Evolutionary conservation across 2,888 invertebrate species (phyloP).

Genomic region (Steromphala cineraria): DNA sequence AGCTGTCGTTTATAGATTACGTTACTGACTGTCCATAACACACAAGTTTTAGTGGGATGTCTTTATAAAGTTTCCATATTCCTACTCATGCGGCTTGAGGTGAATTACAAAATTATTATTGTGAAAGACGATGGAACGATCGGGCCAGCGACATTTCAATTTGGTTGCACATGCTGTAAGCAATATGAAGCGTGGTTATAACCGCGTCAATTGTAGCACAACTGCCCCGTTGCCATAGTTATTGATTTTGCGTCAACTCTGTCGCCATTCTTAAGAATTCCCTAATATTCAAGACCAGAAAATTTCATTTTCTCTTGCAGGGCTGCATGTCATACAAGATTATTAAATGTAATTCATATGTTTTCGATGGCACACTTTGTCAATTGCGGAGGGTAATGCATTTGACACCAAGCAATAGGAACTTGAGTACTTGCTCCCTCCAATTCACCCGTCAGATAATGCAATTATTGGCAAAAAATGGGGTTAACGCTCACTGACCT

Average conservation of each 20-base stretch:
- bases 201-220: background rate
- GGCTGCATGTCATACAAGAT: conserved; percentile 45
- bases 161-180: conserved; percentile 3
- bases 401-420: conserved; percentile 29
- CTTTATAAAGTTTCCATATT: conserved; percentile 6
- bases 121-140: background rate
- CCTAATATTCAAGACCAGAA: conserved; percentile 33
- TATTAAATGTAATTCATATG: conserved; percentile 53
- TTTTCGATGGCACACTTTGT: conserved; percentile 37
- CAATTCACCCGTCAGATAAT: conserved; percentile 32
- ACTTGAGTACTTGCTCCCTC: conserved; percentile 26
- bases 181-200: background rate
- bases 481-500: conserved; percentile 35
- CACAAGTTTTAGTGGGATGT: background rate
- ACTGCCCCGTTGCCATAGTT: conserved; percentile 28
- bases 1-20: background rate
- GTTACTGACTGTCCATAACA: background rate
- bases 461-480: conserved; percentile 37
- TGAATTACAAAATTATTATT: conserved; percentile 8
- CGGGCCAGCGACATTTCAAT: conserved; percentile 10
- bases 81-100: background rate
- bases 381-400: conserved; percentile 32
- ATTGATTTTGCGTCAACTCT: conserved; percentile 32
- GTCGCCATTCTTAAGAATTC: conserved; percentile 25
- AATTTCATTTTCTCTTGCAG: conserved; percentile 41